Base-by-base conservation (phyloP, 2,797 vertebrate species). In the Astyanax mexicanus region DNA sequence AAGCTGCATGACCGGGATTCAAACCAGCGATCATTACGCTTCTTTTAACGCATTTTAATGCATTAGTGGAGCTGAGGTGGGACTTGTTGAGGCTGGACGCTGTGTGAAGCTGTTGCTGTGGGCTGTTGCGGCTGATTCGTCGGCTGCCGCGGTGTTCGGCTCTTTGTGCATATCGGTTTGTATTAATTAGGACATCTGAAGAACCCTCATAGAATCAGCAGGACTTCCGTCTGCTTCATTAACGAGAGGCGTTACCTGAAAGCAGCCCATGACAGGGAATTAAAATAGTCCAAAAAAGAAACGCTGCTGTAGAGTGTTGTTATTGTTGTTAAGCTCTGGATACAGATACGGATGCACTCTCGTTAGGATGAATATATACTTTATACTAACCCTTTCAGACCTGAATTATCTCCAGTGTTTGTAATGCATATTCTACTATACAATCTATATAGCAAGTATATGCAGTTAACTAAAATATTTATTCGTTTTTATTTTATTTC, bases 21-120 rank as follows among this genome's bases (percentile, higher is more conserved):
- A n/a, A n/a, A n/a, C n/a, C n/a, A n/a, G n/a, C n/a, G n/a, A n/a
- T n/a, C n/a, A n/a, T n/a, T n/a, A n/a, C n/a, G n/a, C n/a, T n/a
- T n/a, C n/a, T n/a, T n/a, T n/a, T n/a, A n/a, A n/a, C n/a, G n/a
- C n/a, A n/a, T n/a, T n/a, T n/a, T n/a, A n/a, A n/a, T n/a, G n/a
- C n/a, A n/a, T n/a, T 32, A 2, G 29, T 32, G 29, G 32, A 32
- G 29, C 5, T 32, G 10, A 51, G 47, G n/a, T 21, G 60, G 23
- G 60, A 40, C 62, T 62, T 23, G 23, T 32, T 40, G 40, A 40
- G 9, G 37, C 40, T 62, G 62, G 40, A 62, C 62, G 32, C 60
- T 9, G 37, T 38, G 60, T 62, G 60, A 40, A 23, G 35, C 2
- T 19, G 60, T 29, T 29, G 29, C 29, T 37, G 5, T 17, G 37